Evolutionary conservation across 2,113 vertebrate genomes (phyloP), one percentile per base, ranked within the genome.

Genomic region (Syngnathus scovelli): DNA sequence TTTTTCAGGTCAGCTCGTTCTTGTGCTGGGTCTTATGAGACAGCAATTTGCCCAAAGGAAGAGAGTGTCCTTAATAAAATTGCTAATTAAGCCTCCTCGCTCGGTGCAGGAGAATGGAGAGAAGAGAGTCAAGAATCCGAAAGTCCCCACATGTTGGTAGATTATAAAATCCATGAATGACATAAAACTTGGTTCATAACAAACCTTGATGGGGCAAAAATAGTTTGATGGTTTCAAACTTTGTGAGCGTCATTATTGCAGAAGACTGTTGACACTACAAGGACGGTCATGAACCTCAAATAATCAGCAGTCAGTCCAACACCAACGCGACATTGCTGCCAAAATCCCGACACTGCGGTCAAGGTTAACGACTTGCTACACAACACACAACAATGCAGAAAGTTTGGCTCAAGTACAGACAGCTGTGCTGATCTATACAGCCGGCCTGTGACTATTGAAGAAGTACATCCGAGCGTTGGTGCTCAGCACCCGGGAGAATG

Each of bases 61-160:
- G 43, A 51, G 48, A 54, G 64, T 78, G 85, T 82, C 81, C 79
- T 83, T 83, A 80, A 78, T 52, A 75, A 84, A 84, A 84, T 77
- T 71, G 72, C 75, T 85, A 86, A 88, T 88, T 78, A 84, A 80
- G 73, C 69, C 70, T 67, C 66, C 72, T 55, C 36, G 61, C 56
- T 69, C 49, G 58, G 64, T 63, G 63, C 64, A 46, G 11, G 51
- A 58, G 59, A 71, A 71, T 38, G 49, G 59, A 36, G 51, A 67
- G 23, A 60, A 52, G 56, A 23, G 6, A 27, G 43, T 12, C 54
- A 59, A 72, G 60, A 37, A 67, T 49, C 38, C 37, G 41, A 70
- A 49, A 68, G n/a, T 71, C 70, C 52, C 23, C 58, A 52, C 43
- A 36, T 23, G 73, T 19, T 39, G 12, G 61, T 65, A 16, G n/a